A percentile compares a stretch with the other conserved stretches of the same genome.
These are phyloP conservation scores for Buceros bicornis DNA, from an alignment of 2,797 vertebrate species.

Conservation along the genomic window DNA sequence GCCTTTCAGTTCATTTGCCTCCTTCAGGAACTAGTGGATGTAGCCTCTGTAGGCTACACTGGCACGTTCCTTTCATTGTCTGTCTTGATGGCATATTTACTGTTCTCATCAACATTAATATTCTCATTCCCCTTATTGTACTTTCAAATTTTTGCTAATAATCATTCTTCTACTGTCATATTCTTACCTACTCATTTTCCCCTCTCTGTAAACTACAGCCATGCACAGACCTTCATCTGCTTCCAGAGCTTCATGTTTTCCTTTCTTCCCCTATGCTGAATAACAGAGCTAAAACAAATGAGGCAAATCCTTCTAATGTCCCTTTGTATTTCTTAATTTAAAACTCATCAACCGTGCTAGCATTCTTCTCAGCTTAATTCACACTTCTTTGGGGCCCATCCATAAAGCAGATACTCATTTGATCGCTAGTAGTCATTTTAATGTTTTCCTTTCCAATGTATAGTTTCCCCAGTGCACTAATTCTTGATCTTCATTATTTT, in stretches of 20 bases:
- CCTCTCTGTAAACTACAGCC: neutral
- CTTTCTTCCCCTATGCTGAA: neutral
- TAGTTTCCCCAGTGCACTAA: neutral
- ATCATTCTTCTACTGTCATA: neutral
- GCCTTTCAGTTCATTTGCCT: neutral
- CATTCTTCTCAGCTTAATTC: neutral
- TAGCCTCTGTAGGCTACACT: neutral
- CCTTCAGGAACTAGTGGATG: neutral
- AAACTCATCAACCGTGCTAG: neutral
- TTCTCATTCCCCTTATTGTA: constrained; percentile 36
- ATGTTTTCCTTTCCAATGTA: neutral
- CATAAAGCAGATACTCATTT: neutral
- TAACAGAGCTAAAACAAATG: neutral
- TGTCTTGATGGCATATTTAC: constrained; percentile 20
- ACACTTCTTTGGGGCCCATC: neutral
- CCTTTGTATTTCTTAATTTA: neutral
- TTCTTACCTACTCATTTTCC: neutral
- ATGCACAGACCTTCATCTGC: neutral
- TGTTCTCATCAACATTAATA: constrained; percentile 23
- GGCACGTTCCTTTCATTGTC: neutral
- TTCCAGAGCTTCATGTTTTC: neutral
- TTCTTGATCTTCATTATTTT: neutral
- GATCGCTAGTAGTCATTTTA: neutral
- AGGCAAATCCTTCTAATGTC: neutral
- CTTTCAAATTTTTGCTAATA: constrained; percentile 30